Base-by-base conservation (phyloP, 1,140 invertebrate genomes). In the Drosophila asahinai region DNA sequence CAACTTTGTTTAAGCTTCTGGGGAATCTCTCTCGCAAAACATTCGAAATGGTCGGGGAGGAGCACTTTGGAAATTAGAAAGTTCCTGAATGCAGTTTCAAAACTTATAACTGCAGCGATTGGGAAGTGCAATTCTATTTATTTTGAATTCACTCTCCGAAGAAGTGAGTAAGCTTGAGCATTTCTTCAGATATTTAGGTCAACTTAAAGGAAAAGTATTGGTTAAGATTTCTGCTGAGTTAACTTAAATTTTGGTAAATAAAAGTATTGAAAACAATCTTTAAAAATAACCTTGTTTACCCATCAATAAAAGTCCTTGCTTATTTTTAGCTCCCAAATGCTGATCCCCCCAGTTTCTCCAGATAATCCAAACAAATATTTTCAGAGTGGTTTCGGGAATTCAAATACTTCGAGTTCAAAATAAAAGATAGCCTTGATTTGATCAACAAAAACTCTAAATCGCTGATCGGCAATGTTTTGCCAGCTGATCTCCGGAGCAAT, bases 1-100 rank as follows among this genome's bases (percentile, higher is more conserved):
- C 74, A 78, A 78, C 75, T 78, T 77, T 78, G 76, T 68, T 57
- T 78, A 78, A 78, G 75, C 75, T 42, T 54, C 74, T 78, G 73
- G 30, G 40, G 58, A 51, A 73, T 60, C 59, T 62, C 6, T 40
- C 59, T 62, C 3, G 70, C 49, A 75, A 72, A 72, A 30, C 57
- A 71, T 52, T 61, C 17, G 27, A 52, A 61, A 71, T 57, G 67
- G 22, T 40, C 63, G 45, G 22, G 63, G 30, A 51, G 38, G 68
- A 73, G 67, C 68, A 61, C 70, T 73, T 60, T 9, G 17, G 67
- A 36, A 73, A 73, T 73, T 73, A 47, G 30, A 73, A 73, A 73
- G 54, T 73, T 73, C 9, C 55, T 54, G 49, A 71, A 54, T 55
- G 67, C 40, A 67, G 45, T 71, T 71, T 33, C 19, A 2, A n/a